Evolutionary conservation across 1,140 invertebrate genomes (phyloP).

Genomic region (Lepidostoma basale): DNA sequence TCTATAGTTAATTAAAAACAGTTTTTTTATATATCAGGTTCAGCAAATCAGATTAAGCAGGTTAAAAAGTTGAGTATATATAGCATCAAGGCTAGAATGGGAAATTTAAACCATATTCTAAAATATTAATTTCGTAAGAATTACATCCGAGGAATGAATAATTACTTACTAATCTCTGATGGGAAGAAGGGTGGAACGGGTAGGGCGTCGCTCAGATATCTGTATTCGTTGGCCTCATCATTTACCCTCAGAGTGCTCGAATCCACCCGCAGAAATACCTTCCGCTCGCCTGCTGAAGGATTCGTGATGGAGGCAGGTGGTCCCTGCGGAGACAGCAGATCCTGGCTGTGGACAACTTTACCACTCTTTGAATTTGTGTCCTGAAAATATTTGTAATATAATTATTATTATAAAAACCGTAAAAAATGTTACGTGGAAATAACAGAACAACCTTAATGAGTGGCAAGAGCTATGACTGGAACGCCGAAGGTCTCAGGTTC

Average conservation of each 20-base stretch:
- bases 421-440: no score
- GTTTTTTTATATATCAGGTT: no score
- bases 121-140: no score
- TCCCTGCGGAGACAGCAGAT: neutral
- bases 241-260: slow-evolving; percentile 48
- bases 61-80: no score
- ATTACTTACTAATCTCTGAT: slow-evolving; percentile 52
- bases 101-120: no score
- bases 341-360: slow-evolving; percentile 11
- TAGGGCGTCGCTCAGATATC: slow-evolving; percentile 57
- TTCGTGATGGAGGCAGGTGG: slow-evolving; percentile 37
- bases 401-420: neutral
- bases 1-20: no score
- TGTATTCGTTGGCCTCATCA: slow-evolving; percentile 55
- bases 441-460: no score
- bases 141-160: slow-evolving; percentile 4
- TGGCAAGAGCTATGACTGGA: no score
- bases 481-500: no score
- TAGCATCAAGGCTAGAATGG: no score
- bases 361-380: neutral
- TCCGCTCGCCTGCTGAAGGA: slow-evolving; percentile 35
- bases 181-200: slow-evolving; percentile 56
- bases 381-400: neutral
- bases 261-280: slow-evolving; percentile 52
- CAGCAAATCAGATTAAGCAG: no score